Evolutionary conservation across 2,888 invertebrate genomes (phyloP), one percentile per base, ranked within the genome.

Genomic region (Cheilosia impressa): DNA sequence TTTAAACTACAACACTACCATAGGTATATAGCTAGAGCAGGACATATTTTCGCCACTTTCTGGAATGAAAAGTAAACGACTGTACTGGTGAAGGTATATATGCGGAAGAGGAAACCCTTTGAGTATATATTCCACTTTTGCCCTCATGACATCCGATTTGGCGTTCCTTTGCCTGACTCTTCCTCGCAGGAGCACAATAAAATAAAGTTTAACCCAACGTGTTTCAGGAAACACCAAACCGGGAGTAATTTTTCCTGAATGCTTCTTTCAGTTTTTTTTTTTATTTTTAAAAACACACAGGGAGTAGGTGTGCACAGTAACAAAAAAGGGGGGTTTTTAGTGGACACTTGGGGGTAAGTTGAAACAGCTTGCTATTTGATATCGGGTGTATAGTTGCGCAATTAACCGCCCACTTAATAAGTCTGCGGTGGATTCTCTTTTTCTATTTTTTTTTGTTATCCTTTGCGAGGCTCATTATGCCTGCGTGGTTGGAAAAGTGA

Each of bases 211-310:
- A 78, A 63, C 34, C 63, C 34, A 72, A 71, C 71, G 71, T 78
- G 63, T 78, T 78, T 50, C 69, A 71, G 78, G 78, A 71, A 78
- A 65, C 71, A 71, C 31, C 65, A 71, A 69, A 65, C 55, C 52
- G 50, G 55, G 69, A 71, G 78, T 63, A 71, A 71, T 78, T 78
- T 71, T 71, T 63, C 63, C 71, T 63, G 50, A 78, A 50, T 66
- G 45, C 71, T 69, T 17, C n/a, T n/a, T n/a, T 52, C 27, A 24
- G n/a, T 68, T 43, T 52, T 52, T 58, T 60, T 17, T 31, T 68
- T 43, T 52, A 34, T 58, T 60, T 31, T 31, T 15, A 13, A 15
- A 50, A 60, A 24, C 34, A 77, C 22, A 66, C 2, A 52, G 4
- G n/a, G 22, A 38, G 13, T 38, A 38, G 38, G 13, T 34, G 24